A percentile compares a stretch with the other conserved stretches of the same genome.
Evolutionary conservation across 2,113 vertebrate genomes (phyloP).

Genomic region (human (Homo sapiens)): GRCh38 chr14:93684501-93685000

Average conservation of each 20-base stretch:
- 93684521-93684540: neutral
- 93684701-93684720: neutral
- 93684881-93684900: conserved; percentile 1
- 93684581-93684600: neutral
- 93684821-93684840: neutral
- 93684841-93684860: neutral
- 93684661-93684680: neutral
- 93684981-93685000: neutral
- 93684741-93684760: neutral
- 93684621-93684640: neutral
- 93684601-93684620: neutral
- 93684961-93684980: neutral
- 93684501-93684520: conserved; percentile 11
- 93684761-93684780: neutral
- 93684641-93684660: neutral
- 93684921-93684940: neutral
- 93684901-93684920: neutral
- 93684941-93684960: neutral
- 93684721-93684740: conserved; percentile 26
- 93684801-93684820: conserved; percentile 13
- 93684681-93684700: neutral
- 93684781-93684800: neutral
- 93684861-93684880: neutral
- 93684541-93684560: neutral
- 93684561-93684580: neutral